Evolutionary conservation across 2,888 invertebrate genomes (phyloP), one percentile per base, ranked within the genome.

Genomic region (Ashinkailepas kermadecensis): DNA sequence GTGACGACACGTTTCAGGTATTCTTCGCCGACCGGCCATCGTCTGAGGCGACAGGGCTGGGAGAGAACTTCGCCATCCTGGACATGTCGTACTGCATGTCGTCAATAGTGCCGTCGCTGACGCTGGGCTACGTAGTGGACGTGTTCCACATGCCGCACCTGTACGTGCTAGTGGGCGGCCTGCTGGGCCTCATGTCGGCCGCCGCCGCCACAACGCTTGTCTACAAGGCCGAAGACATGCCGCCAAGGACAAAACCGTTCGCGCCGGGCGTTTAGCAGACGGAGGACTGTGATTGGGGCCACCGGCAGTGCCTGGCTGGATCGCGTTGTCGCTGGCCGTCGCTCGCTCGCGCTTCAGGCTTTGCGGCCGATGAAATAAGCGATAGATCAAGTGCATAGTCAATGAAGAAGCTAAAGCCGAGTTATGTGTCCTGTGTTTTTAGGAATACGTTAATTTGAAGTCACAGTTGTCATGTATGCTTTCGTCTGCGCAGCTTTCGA

Each of bases 91-190:
- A 58, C 25, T 79, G 79, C 15, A 13, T 59, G 58, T 54, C 58
- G 58, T 79, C 79, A 1, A 79, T 79, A n/a, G 18, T 79, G 79
- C 79, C 79, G 58, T 58, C 79, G 11, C 23, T 79, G 58, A 57
- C 59, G 58, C 58, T 79, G 3, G 79, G 79, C 11, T 23, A 13
- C 15, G 15, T 79, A 23, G 79, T 79, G 15, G 79, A 79, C 25
- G 25, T 11, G 13, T 58, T 23, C 15, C 23, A 58, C n/a, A 58
- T 58, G 58, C 79, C 79, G 58, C 58, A 79, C 13, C 79, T 79
- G 6, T 79, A 79, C 25, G 23, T 79, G 23, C 58, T 79, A 12
- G 7, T 79, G 9, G 79, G 79, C 7, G 79, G 79, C 8, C 13
- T 59, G 21, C 15, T 79, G 23, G 79, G 79, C 15, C 13, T 79